These are phyloP conservation scores for Ochotona princeps DNA, from an alignment of 2,113 vertebrate species.

Conservation along the genomic window DNA sequence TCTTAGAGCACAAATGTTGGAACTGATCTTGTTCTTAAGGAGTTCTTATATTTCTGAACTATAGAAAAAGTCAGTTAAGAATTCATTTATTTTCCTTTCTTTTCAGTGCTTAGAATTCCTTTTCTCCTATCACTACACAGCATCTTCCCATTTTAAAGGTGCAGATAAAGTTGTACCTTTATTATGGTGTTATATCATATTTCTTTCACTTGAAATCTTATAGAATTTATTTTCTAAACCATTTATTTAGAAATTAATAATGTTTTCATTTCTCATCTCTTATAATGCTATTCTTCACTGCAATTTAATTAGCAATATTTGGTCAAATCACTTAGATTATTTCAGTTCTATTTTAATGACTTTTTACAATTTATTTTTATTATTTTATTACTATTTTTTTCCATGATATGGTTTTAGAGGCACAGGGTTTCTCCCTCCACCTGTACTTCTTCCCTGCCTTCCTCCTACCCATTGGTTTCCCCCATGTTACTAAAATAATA, in stretches of 20 bases:
- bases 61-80: background rate
- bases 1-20: background rate
- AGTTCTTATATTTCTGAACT: background rate
- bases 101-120: background rate
- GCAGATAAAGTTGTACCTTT: background rate
- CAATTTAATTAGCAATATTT: constrained; percentile 38
- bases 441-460: too few species aligned
- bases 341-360: background rate
- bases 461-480: too few species aligned
- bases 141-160: constrained; percentile 21
- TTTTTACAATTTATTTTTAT: too few species aligned
- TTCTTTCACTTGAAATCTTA: constrained; percentile 22
- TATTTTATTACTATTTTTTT: too few species aligned
- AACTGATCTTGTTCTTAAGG: background rate
- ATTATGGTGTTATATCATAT: background rate
- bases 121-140: background rate
- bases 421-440: too few species aligned
- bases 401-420: too few species aligned
- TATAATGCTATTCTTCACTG: background rate
- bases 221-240: constrained; percentile 32
- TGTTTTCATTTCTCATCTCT: background rate
- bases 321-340: background rate
- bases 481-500: too few species aligned
- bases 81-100: background rate
- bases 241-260: constrained; percentile 48